A percentile compares a stretch with the other conserved stretches of the same genome.
These are phyloP conservation scores for Eupsilia transversa DNA, from an alignment of 2,888 invertebrate genomes.

Conservation along the genomic window DNA sequence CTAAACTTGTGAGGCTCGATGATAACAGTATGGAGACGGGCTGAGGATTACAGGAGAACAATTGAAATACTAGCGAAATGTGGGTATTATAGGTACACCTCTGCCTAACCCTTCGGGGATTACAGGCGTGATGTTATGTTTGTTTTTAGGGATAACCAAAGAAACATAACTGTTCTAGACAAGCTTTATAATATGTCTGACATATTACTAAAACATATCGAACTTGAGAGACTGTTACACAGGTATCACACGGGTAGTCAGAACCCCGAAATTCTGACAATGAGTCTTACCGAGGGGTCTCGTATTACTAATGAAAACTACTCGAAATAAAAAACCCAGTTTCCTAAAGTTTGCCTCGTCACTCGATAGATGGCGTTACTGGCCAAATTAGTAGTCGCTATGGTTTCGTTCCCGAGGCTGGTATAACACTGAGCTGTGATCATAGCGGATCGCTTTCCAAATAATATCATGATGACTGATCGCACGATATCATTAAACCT, in stretches of 20 bases:
- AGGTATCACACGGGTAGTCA: background rate
- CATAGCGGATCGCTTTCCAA: no score
- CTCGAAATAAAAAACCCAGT: no score
- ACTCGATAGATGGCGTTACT: no score
- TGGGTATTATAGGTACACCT: background rate
- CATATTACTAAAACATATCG: background rate
- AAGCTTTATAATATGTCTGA: background rate
- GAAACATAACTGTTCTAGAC: background rate
- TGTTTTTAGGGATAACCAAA: background rate
- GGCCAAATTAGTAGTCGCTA: no score
- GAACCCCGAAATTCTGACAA: background rate
- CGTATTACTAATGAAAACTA: background rate
- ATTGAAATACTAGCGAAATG: no score
- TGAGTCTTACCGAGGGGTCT: background rate
- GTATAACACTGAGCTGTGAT: no score
- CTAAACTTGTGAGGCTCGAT: slow-evolving; percentile 8
- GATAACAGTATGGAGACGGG: background rate
- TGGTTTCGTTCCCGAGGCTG: no score
- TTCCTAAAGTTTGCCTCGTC: no score
- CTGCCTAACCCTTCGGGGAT: no score
- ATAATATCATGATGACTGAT: no score
- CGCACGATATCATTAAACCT: no score
- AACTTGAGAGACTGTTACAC: background rate
- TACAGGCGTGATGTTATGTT: background rate
- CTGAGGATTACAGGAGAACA: background rate